Evolutionary conservation across 2,797 vertebrate species (phyloP).

Genomic region (Lates japonicus): DNA sequence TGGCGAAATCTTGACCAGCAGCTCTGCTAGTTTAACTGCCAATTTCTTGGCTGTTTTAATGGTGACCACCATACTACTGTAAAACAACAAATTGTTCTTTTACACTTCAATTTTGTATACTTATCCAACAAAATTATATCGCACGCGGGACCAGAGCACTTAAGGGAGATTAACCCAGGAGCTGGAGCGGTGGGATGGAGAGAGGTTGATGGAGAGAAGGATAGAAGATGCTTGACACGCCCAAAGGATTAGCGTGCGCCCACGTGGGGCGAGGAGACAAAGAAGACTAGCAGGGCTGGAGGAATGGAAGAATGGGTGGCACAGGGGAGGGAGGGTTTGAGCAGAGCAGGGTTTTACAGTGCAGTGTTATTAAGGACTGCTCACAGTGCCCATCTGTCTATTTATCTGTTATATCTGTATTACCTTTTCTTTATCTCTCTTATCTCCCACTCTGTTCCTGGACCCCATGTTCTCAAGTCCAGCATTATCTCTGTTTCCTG

Average conservation of each 20-base stretch:
- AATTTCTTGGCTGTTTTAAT: not conserved
- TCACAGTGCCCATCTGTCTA: constrained; percentile 80
- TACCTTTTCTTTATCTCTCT: constrained; percentile 72
- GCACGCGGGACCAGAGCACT: constrained; percentile 69
- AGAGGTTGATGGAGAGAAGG: too few species aligned
- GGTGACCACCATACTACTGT: not conserved
- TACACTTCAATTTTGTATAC: too few species aligned
- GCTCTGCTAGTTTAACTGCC: not conserved
- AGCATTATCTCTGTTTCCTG: constrained; percentile 65
- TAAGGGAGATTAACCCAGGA: constrained; percentile 77
- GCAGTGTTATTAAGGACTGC: constrained; percentile 78
- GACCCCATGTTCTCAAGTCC: constrained; percentile 56
- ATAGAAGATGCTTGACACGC: constrained; percentile 68
- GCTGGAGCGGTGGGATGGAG: constrained; percentile 70
- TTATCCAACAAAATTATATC: too few species aligned
- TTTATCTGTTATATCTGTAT: constrained; percentile 76
- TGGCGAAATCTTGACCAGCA: not conserved
- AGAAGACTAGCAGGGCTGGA: constrained; percentile 68
- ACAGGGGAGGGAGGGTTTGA: constrained; percentile 36
- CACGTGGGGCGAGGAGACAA: constrained; percentile 67
- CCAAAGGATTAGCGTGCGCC: constrained; percentile 77
- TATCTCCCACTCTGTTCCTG: constrained; percentile 67
- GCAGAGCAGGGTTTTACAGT: constrained; percentile 73
- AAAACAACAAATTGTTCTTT: not conserved
- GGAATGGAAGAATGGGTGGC: constrained; percentile 42